A percentile compares a stretch with the other conserved stretches of the same genome.
Conservation (phyloP, 2,113 vertebrate species). For the Thryonomys swinderianus region DNA sequence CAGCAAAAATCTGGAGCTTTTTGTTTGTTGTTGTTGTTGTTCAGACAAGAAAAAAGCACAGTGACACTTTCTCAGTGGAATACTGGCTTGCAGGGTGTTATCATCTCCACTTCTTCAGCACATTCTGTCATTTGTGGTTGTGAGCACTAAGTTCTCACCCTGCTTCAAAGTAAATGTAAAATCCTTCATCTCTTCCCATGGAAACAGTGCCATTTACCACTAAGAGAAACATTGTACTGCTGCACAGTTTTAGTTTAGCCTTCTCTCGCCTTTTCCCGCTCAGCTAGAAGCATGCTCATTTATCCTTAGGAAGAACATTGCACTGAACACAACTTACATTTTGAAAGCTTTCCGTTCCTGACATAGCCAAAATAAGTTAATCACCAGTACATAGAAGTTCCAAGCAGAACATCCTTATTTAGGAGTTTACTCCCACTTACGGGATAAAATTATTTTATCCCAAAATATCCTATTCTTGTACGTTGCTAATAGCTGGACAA, state of each 20-base stretch:
- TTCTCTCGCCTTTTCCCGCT: slow-evolving; percentile 48
- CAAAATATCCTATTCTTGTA: background rate
- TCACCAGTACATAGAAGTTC: background rate
- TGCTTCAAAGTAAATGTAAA: slow-evolving; percentile 57
- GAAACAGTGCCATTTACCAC: slow-evolving; percentile 58
- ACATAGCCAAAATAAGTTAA: slow-evolving; percentile 5
- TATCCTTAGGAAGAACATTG: slow-evolving; percentile 46
- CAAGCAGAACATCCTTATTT: slow-evolving; percentile 4
- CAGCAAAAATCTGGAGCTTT: background rate
- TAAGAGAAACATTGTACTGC: slow-evolving; percentile 47
- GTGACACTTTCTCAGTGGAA: slow-evolving; percentile 13
- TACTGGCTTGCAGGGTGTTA: background rate
- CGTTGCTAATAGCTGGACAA: background rate
- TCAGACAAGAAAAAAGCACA: slow-evolving; percentile 19
- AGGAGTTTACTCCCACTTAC: background rate
- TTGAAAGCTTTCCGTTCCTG: slow-evolving; percentile 34
- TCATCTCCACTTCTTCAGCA: background rate
- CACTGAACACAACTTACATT: background rate
- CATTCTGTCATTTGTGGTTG: background rate
- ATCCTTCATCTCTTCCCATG: slow-evolving; percentile 49
- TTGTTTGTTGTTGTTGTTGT: too few species aligned
- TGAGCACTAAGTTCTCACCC: background rate
- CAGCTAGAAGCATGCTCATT: slow-evolving; percentile 30
- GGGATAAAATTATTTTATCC: background rate
- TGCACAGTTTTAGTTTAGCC: slow-evolving; percentile 32